These are phyloP conservation scores for Echinometra lucunter DNA, from an alignment of 53 echinoderm and acorn worm species.

Conservation along the genomic window DNA sequence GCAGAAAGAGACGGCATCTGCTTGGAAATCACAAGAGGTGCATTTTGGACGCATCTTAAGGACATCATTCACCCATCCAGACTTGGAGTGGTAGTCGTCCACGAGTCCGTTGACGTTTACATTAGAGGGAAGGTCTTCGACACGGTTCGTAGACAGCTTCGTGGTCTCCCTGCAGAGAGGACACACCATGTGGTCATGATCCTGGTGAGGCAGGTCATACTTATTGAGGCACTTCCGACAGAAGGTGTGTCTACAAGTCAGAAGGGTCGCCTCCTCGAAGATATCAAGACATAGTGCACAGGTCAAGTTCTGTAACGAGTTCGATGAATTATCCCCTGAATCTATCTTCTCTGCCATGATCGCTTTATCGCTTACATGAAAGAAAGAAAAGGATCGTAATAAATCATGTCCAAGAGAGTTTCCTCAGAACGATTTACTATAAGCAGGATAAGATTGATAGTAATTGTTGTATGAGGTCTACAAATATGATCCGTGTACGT, in stretches of 20 bases:
- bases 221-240: neutral
- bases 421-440: no score
- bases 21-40: neutral
- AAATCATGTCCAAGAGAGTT: no score
- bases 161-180: conserved; percentile 13
- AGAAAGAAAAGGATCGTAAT: no score
- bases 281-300: conserved; percentile 22
- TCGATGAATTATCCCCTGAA: neutral
- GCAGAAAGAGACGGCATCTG: conserved; percentile 5
- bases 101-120: neutral
- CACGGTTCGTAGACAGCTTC: neutral
- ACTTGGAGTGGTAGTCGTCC: neutral
- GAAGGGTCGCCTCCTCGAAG: neutral
- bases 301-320: neutral
- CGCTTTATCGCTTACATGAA: no score
- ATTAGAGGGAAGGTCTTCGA: neutral
- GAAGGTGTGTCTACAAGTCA: conserved; percentile 15
- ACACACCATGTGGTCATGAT: conserved; percentile 4
- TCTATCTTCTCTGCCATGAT: neutral
- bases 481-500: no score
- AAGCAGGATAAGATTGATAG: no score
- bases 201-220: neutral
- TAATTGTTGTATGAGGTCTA: no score
- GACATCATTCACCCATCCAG: neutral
- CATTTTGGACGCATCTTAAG: neutral